Base-by-base conservation (phyloP, 2,888 invertebrate genomes). In the Apodemia zela region DNA sequence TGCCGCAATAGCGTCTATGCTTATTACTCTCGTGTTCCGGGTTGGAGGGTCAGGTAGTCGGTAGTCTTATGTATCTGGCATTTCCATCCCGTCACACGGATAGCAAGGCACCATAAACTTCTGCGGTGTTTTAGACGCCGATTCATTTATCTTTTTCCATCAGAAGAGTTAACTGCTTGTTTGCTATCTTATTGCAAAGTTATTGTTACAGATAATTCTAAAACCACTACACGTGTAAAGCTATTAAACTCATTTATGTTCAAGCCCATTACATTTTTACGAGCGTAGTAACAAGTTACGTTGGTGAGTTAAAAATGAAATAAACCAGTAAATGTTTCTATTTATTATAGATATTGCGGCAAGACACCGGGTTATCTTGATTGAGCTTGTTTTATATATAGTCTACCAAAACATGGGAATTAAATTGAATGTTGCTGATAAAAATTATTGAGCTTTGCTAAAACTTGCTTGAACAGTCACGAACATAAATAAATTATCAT, bases 161-260 rank as follows among this genome's bases (percentile, higher is more conserved):
- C 60, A 21, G 3, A 59, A 13, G 17, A 25, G 2, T 13, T 17
- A 42, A n/a, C 59, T 17, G n/a, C 18, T 15, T 15, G 45, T 13
- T 25, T n/a, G 15, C n/a, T 49, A 61, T 61, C 25, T 54, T 61
- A 61, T 38, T 47, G 35, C 1, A 35, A 35, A 35, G 6, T 35
- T 6, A 8, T 35, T 35, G 25, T 25, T 35, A 35, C 35, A 2
- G 8, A 35, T 35, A 35, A 38, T 11, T 11, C 11, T 38, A 5
- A 42, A 42, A 42, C 0, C 42, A 15, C 42, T 45, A 5, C 42
- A n/a, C 38, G 38, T 38, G 38, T 13, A 33, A 7, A 13, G 38
- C 5, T 45, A 45, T 45, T n/a, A 45, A 45, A 6, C n/a, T n/a
- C n/a, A 38, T 45, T n/a, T 45, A 45, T 45, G 15, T 45, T 45